Evolutionary conservation across 2,797 vertebrate genomes (phyloP).

Genomic region (Lepilemur ruficaudatus): DNA sequence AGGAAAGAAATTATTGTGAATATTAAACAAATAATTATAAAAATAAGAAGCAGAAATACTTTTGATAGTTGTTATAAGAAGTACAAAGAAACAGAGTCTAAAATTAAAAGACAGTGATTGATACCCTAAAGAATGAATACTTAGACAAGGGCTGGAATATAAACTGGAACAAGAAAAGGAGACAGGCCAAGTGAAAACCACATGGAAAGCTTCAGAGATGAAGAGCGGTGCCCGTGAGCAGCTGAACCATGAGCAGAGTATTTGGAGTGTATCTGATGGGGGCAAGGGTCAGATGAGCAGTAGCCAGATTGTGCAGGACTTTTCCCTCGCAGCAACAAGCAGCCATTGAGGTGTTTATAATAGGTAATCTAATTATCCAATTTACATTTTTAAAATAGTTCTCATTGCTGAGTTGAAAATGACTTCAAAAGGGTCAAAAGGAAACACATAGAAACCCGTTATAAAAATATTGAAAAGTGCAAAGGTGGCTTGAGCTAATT

Average conservation of each 20-base stretch:
- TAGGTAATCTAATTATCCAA: not conserved
- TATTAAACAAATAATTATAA: not conserved
- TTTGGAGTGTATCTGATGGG: not conserved
- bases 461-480: not conserved
- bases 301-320: not conserved
- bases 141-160: not conserved
- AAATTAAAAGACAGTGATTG: not conserved
- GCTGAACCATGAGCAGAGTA: not conserved
- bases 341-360: not conserved
- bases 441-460: not conserved
- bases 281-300: not conserved
- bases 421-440: not conserved
- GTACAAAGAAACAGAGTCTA: not conserved
- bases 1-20: not conserved
- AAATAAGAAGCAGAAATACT: not conserved
- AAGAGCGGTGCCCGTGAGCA: accelerated
- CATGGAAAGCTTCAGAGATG: not conserved
- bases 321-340: not conserved
- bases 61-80: not conserved
- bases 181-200: no score
- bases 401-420: not conserved
- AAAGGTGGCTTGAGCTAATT: not conserved
- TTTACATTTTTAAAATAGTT: not conserved
- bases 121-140: not conserved
- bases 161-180: not conserved